Conservation (phyloP, 2,797 vertebrate species). For the Clarias platycephalus region DNA sequence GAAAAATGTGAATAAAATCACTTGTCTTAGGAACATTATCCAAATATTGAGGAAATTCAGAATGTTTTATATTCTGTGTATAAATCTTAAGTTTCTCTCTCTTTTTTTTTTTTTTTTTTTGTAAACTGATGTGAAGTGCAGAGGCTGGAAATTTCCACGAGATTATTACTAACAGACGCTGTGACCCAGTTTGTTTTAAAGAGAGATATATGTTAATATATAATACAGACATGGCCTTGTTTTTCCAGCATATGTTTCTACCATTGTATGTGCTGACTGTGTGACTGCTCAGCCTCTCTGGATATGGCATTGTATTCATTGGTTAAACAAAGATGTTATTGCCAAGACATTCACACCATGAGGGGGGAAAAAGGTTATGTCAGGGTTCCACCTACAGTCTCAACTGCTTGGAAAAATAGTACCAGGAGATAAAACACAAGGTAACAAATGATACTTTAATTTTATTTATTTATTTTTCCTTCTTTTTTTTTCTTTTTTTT, state of each 20-base stretch:
- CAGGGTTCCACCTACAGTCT: background rate
- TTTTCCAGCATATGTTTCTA: constrained; percentile 27
- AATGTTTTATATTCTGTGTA: constrained; percentile 48
- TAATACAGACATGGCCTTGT: constrained; percentile 32
- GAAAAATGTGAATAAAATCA: constrained; percentile 9
- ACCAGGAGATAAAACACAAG: background rate
- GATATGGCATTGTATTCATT: background rate
- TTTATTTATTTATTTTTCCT: too few species aligned
- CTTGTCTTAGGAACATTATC: constrained; percentile 26
- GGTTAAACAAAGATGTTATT: background rate
- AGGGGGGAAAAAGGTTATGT: background rate
- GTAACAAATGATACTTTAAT: background rate
- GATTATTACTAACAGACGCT: constrained; percentile 49
- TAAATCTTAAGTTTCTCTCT: constrained; percentile 17
- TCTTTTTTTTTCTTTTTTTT: constrained; percentile 24
- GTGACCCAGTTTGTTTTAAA: constrained; percentile 41
- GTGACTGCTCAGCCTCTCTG: constrained; percentile 19
- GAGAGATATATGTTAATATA: constrained; percentile 50
- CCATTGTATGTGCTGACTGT: constrained; percentile 13
- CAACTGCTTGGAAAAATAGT: background rate
- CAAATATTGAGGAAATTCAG: constrained; percentile 23
- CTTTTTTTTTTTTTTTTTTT: constrained; percentile 30
- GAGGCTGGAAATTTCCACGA: constrained; percentile 34
- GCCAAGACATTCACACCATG: background rate
- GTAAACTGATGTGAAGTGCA: constrained; percentile 37